Conservation (phyloP, 2,888 invertebrate species). For the Lepeophtheirus nordmannii region DNA sequence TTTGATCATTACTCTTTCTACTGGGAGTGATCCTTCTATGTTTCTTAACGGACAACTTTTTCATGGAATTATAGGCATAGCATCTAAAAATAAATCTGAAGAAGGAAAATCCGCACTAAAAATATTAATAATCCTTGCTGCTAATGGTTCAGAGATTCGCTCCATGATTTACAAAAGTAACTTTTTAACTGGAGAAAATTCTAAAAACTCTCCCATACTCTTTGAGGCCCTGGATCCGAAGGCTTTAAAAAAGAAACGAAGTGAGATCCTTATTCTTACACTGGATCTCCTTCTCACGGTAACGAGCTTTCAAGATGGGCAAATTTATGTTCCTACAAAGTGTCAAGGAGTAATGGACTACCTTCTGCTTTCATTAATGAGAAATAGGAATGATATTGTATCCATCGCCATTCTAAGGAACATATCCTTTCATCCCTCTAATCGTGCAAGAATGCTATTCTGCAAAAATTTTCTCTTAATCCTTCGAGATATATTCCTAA, state of each 20-base stretch:
- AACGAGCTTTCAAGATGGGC: not conserved
- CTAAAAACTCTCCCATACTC: not conserved
- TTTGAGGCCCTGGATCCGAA: not conserved
- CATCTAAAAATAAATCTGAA: not conserved
- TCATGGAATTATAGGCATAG: not conserved
- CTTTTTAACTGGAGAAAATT: not conserved
- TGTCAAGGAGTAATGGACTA: not conserved
- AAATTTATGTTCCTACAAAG: not conserved
- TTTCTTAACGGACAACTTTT: not conserved
- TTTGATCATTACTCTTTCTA: not conserved
- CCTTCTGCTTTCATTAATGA: not conserved
- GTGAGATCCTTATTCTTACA: not conserved
- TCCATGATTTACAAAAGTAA: not conserved
- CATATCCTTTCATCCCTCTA: not conserved
- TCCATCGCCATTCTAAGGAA: not conserved
- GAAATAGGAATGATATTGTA: not conserved
- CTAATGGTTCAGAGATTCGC: not conserved
- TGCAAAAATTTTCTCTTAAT: not conserved
- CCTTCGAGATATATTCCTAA: not conserved
- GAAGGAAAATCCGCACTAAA: not conserved
- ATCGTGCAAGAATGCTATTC: not conserved
- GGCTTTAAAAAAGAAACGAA: not conserved
- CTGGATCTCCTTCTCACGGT: not conserved
- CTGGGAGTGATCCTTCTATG: not conserved
- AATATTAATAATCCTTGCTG: not conserved